Conservation (phyloP, 2,888 invertebrate genomes). For the Ametastegia equiseti region DNA sequence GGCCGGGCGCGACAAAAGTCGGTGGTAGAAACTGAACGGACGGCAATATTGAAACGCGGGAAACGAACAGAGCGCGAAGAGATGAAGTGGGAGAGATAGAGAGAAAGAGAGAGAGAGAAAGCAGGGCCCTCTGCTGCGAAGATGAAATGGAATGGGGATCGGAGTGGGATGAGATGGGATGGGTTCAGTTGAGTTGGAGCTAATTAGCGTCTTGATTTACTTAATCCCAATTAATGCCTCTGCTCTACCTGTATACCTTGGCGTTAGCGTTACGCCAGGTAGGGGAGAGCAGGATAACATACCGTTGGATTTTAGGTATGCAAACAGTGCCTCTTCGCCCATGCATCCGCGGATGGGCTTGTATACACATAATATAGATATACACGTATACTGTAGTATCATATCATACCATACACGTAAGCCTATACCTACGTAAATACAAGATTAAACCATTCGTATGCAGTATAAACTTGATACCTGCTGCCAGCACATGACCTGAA, state of each 20-base stretch:
- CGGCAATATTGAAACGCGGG: constrained; percentile 37
- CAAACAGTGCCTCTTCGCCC: constrained; percentile 33
- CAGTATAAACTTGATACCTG: no score
- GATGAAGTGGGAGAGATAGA: no score
- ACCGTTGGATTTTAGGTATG: constrained; percentile 25
- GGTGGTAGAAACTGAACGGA: constrained; percentile 54
- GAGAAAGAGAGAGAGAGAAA: constrained; percentile 50
- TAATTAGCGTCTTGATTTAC: constrained; percentile 77
- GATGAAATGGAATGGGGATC: constrained; percentile 55
- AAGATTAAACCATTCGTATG: not conserved
- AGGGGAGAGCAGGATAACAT: not conserved
- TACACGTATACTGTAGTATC: not conserved
- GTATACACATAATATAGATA: constrained; percentile 19
- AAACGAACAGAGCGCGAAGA: constrained; percentile 30
- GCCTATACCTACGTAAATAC: no score
- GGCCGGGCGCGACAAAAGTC: constrained; percentile 48
- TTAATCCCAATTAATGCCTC: constrained; percentile 76
- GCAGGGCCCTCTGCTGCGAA: constrained; percentile 47
- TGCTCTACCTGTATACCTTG: constrained; percentile 60
- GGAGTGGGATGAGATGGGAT: constrained; percentile 56
- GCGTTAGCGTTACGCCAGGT: constrained; percentile 28
- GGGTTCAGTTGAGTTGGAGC: constrained; percentile 62
- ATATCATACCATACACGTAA: not conserved
- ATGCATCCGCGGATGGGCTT: constrained; percentile 1
- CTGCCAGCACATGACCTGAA: no score